phyloP scores from a whole-genome alignment of 2,113 vertebrate genomes.

The Lepisosteus oculatus region DNA sequence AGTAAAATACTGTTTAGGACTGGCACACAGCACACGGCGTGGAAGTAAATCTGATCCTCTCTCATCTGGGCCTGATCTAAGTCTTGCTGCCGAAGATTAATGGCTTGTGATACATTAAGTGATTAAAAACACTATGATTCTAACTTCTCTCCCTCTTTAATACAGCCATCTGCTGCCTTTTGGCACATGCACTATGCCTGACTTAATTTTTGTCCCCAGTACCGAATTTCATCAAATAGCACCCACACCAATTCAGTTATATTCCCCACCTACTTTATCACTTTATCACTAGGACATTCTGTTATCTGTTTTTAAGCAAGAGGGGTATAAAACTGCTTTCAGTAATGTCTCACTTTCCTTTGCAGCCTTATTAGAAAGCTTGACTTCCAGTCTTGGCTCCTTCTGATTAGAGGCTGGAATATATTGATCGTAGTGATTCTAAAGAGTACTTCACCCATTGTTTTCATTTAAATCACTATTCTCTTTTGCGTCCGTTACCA shows the following conservation, averaged over 20 bases:
- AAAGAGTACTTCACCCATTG: not conserved
- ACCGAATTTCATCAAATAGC: conserved; percentile 6
- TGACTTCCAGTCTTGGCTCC: conserved; percentile 16
- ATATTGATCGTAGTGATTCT: conserved; percentile 36
- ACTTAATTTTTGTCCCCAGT: not conserved
- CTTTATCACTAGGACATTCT: not conserved
- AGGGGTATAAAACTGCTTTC: conserved; percentile 1
- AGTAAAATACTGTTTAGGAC: conserved; percentile 9
- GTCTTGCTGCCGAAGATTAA: conserved; percentile 41
- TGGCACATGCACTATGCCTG: not conserved
- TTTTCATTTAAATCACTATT: too few species aligned
- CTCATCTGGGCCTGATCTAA: conserved; percentile 36
- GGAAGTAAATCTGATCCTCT: conserved; percentile 49
- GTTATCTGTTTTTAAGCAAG: not conserved
- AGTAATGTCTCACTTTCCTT: not conserved
- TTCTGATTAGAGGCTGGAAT: conserved; percentile 10
- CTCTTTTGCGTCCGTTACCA: too few species aligned
- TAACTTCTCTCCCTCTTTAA: conserved; percentile 25
- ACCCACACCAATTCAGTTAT: not conserved
- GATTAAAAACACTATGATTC: conserved; percentile 36
- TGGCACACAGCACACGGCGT: conserved; percentile 24
- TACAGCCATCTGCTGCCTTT: conserved; percentile 2
- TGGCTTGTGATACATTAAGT: conserved; percentile 35
- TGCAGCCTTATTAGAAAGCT: not conserved
- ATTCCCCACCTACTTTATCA: not conserved